These are phyloP conservation scores for Phalacrocorax pelagicus DNA, from an alignment of 2,113 vertebrate genomes.

Conservation along the genomic window DNA sequence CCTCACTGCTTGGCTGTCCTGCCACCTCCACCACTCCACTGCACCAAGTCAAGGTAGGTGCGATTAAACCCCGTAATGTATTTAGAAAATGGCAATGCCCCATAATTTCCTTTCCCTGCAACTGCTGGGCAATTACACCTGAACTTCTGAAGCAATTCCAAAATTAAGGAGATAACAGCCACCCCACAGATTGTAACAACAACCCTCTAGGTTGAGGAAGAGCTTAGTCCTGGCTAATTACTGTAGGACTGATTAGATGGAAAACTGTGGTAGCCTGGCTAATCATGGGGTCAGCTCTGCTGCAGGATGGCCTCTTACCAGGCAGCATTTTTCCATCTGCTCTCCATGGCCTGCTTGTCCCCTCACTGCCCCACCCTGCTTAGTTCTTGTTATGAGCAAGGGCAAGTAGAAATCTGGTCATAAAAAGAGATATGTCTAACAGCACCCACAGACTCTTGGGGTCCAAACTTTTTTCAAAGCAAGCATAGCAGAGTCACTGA, in stretches of 20 bases:
- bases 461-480: neutral
- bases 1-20: neutral
- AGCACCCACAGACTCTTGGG: neutral
- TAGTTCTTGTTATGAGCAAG: neutral
- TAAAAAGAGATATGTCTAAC: neutral
- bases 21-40: neutral
- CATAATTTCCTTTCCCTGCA: neutral
- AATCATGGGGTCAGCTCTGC: neutral
- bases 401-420: neutral
- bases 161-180: neutral
- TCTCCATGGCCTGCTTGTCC: neutral
- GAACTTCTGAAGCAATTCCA: neutral
- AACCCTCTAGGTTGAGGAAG: neutral
- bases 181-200: neutral
- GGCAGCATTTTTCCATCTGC: neutral
- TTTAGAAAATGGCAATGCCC: neutral
- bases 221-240: neutral
- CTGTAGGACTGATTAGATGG: neutral
- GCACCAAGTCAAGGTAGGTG: neutral
- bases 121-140: neutral
- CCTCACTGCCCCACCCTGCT: neutral
- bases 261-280: neutral
- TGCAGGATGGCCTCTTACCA: neutral
- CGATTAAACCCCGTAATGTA: neutral
- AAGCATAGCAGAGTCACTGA: neutral